A percentile compares a stretch with the other conserved stretches of the same genome.
Evolutionary conservation across 2,888 invertebrate genomes (phyloP).

Genomic region (Stenurella melanura): DNA sequence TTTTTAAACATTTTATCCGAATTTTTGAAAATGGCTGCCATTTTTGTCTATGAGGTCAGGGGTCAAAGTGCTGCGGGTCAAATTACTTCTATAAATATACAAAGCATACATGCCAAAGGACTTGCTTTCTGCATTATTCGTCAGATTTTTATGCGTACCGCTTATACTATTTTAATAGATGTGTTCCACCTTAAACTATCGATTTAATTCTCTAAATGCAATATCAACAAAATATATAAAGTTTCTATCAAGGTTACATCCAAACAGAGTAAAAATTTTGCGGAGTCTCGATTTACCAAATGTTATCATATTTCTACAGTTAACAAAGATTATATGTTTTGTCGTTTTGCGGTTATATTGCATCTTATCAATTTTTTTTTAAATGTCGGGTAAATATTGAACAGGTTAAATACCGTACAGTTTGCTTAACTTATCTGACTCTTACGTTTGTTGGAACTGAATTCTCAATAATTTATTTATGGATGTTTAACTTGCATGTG

Average conservation of each 20-base stretch:
- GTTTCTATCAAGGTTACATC: slow-evolving; percentile 36
- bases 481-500: slow-evolving; percentile 25
- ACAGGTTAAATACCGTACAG: slow-evolving; percentile 38
- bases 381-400: slow-evolving; percentile 41
- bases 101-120: too few species aligned
- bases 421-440: slow-evolving; percentile 38
- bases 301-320: slow-evolving; percentile 26
- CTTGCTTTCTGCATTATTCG: too few species aligned
- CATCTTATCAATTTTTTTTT: slow-evolving; percentile 43
- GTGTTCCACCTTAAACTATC: slow-evolving; percentile 35
- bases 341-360: slow-evolving; percentile 32
- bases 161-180: slow-evolving; percentile 1
- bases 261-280: slow-evolving; percentile 34
- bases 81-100: too few species aligned
- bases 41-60: too few species aligned
- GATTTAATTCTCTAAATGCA: slow-evolving; percentile 25
- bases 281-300: slow-evolving; percentile 29
- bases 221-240: slow-evolving; percentile 25
- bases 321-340: slow-evolving; percentile 34
- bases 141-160: too few species aligned
- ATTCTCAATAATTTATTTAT: slow-evolving; percentile 40
- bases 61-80: too few species aligned
- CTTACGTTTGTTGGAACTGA: slow-evolving; percentile 29
- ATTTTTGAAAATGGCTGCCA: too few species aligned
- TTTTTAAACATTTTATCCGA: too few species aligned